Evolutionary conservation across 2,797 vertebrate species (phyloP), one percentile per base, ranked within the genome.

Genomic region (Thamnophis elegans): DNA sequence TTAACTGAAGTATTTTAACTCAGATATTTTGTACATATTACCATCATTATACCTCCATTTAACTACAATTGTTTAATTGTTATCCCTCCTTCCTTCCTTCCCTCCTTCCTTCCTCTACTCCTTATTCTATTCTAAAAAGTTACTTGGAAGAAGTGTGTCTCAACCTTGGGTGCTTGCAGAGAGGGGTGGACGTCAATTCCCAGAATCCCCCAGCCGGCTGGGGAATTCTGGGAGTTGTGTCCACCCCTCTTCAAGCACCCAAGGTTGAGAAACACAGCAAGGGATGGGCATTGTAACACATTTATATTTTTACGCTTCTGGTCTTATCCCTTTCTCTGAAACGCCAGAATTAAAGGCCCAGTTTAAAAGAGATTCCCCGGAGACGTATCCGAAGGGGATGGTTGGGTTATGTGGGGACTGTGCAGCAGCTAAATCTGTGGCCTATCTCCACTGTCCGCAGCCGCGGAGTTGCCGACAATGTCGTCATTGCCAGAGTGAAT

Each of bases 401-500:
- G 32, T 59, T 18, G 55, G 55, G 56, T 36, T 58, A 55, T 58
- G 11, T 88, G 32, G 36, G 32, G 36, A 32, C 10, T 59, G 20
- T 55, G 36, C 36, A n/a, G 55, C 20, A 16, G n/a, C n/a, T 18
- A 78, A 36, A 42, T 14, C 2, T 54, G 59, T 51, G 12, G 11
- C 62, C 5, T 82, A 2, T 58, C 0, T 59, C 90, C 95, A 42
- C 92, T 73, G 1, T 92, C 60, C 42, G 20, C 58, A 99, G 99
- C 91, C 98, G 97, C 93, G 97, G 96, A 12, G 96, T 99, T 92
- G 99, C 98, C 5, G 98, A 99, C 89, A 98, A 97, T 91, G 96
- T 98, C 2, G 97, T 99, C 86, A 97, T 99, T 90, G 98, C 98
- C 28, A 98, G 98, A 89, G 98, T 99, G 92, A 98, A 98, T 0